Evolutionary conservation across 2,888 invertebrate genomes (phyloP).

Genomic region (Ichneumon xanthorius): DNA sequence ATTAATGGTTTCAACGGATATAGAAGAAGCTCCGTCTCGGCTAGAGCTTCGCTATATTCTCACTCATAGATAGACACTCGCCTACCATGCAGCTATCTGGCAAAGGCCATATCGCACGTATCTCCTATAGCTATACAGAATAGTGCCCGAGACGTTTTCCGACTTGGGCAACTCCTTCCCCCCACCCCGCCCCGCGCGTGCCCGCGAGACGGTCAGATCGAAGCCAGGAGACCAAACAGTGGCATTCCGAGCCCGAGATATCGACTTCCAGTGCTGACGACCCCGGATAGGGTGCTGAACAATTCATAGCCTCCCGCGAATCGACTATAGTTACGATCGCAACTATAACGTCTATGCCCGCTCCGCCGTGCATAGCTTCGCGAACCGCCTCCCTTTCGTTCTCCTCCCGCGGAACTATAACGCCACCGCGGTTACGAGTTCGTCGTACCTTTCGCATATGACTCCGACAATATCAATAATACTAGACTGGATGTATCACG

Average conservation of each 20-base stretch:
- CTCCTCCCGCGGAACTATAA: background rate
- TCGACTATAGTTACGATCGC: conserved; percentile 45
- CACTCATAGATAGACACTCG: background rate
- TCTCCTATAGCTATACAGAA: conserved; percentile 25
- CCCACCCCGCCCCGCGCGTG: conserved; percentile 15
- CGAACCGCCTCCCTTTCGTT: conserved; percentile 25
- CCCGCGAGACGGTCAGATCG: conserved; percentile 66
- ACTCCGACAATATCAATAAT: background rate
- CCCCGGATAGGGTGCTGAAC: conserved; percentile 77
- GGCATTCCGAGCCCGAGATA: conserved; percentile 74
- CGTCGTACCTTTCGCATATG: conserved; percentile 49
- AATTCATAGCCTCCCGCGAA: conserved; percentile 75
- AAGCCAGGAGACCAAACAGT: conserved; percentile 73
- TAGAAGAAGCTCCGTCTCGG: conserved; percentile 36
- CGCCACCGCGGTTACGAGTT: conserved; percentile 37
- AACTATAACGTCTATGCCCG: background rate
- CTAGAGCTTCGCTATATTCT: conserved; percentile 19
- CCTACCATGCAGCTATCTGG: background rate
- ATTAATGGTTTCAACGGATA: background rate
- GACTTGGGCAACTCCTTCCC: conserved; percentile 41
- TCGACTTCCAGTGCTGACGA: conserved; percentile 79
- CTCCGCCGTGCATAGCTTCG: conserved; percentile 16
- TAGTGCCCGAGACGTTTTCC: conserved; percentile 41
- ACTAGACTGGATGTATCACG: background rate
- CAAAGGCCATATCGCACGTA: background rate